These are phyloP conservation scores for Natrix natrix DNA, from an alignment of 2,797 vertebrate species.

Conservation along the genomic window DNA sequence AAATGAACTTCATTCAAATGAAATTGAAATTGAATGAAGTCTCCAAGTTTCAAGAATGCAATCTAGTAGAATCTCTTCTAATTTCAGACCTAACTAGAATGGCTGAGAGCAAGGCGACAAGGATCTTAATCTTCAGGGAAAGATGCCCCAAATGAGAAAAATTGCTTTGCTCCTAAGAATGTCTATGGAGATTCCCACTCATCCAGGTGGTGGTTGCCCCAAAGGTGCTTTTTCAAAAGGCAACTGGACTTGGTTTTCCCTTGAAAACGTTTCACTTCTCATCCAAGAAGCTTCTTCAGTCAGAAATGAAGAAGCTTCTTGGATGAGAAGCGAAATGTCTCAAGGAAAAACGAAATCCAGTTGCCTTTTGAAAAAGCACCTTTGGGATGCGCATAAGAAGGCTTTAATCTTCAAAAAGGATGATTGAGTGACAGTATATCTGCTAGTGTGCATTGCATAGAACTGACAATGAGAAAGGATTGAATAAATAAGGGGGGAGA, in stretches of 20 bases:
- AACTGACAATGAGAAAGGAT: not conserved
- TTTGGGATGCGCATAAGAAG: not conserved
- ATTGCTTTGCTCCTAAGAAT: not conserved
- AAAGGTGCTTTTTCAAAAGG: too few species aligned
- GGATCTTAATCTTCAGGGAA: not conserved
- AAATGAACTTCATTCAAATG: not conserved
- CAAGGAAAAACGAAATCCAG: not conserved
- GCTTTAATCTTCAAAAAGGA: not conserved
- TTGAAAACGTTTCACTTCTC: too few species aligned
- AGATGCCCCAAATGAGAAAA: not conserved
- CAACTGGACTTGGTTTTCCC: too few species aligned
- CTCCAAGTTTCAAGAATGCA: not conserved
- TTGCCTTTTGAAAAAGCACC: not conserved
- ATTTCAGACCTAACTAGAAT: not conserved
- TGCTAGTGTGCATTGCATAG: not conserved
- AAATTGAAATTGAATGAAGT: too few species aligned
- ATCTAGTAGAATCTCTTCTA: not conserved
- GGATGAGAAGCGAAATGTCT: too few species aligned
- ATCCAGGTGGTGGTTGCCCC: too few species aligned
- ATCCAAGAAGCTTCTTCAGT: too few species aligned
- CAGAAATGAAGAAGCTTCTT: too few species aligned
- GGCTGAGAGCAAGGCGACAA: not conserved
- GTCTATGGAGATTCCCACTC: too few species aligned
- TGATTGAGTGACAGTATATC: not conserved
- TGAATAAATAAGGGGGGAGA: not conserved